phyloP scores from a whole-genome alignment of 2,113 vertebrate genomes.

The Kryptolebias marmoratus region DNA sequence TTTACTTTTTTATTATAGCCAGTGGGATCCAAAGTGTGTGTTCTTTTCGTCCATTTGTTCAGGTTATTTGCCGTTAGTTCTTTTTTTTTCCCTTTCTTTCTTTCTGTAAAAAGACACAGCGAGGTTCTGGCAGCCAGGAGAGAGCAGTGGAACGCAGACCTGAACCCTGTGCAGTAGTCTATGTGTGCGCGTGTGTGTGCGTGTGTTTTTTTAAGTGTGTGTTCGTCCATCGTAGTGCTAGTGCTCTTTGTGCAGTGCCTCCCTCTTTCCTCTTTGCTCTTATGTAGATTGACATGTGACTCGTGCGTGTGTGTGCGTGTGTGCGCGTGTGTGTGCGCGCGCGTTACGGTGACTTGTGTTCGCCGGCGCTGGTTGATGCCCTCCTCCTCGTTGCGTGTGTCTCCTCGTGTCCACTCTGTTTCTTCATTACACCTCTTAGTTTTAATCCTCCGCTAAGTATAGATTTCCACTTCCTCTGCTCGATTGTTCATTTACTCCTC shows the following conservation, averaged over 20 bases:
- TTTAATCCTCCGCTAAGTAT: conserved; percentile 64
- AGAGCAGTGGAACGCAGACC: conserved; percentile 82
- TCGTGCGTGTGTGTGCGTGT: conserved; percentile 31
- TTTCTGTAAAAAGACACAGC: conserved; percentile 77
- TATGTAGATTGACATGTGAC: conserved; percentile 72
- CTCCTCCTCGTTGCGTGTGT: conserved; percentile 10
- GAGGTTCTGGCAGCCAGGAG: conserved; percentile 84
- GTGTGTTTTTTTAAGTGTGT: conserved; percentile 46
- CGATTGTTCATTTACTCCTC: conserved; percentile 67
- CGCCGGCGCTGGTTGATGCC: conserved; percentile 66
- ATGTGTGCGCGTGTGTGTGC: conserved; percentile 3
- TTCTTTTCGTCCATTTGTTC: conserved; percentile 69
- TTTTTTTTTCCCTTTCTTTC: conserved; percentile 54
- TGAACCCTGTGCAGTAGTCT: conserved; percentile 69
- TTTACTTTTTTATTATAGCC: conserved; percentile 73
- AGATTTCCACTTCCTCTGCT: conserved; percentile 69
- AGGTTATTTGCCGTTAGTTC: conserved; percentile 27
- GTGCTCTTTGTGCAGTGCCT: conserved; percentile 76
- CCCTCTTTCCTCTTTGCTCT: conserved; percentile 47
- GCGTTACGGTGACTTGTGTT: conserved; percentile 65
- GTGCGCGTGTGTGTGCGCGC: conserved; percentile 40
- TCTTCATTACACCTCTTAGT: conserved; percentile 52
- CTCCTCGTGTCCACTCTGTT: conserved; percentile 35
- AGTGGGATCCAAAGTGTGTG: conserved; percentile 77
- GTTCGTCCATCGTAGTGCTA: conserved; percentile 71